Evolutionary conservation across 2,888 invertebrate genomes (phyloP).

Genomic region (Apomyelois bistriatella): DNA sequence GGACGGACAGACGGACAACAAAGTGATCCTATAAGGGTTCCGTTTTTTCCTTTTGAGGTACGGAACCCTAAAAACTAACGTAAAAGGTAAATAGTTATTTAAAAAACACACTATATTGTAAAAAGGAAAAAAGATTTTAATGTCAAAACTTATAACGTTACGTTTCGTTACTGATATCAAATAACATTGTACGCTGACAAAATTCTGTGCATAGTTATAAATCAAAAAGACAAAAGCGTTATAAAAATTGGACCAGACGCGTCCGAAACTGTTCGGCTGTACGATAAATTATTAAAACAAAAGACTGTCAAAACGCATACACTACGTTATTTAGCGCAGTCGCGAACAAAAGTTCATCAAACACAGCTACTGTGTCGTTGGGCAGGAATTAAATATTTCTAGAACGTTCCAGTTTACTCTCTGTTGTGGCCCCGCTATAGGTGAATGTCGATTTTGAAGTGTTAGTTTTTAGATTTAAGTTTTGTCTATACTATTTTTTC

Average conservation of each 20-base stretch:
- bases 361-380: slow-evolving; percentile 1
- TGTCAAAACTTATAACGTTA: not conserved
- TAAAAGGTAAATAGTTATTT: no score
- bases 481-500: no score
- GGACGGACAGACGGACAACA: no score
- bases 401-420: not conserved
- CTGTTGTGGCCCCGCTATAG: no score
- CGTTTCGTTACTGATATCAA: not conserved
- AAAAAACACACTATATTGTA: no score
- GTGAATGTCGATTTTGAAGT: not conserved
- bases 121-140: no score
- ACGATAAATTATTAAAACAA: slow-evolving; percentile 9
- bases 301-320: slow-evolving; percentile 9
- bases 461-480: no score
- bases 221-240: slow-evolving; percentile 4
- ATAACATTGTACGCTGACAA: not conserved
- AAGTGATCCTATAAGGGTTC: no score
- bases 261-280: slow-evolving; percentile 1
- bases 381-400: not conserved
- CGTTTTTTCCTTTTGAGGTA: no score
- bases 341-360: slow-evolving; percentile 12
- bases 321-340: slow-evolving; percentile 8
- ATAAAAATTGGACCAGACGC: slow-evolving; percentile 2
- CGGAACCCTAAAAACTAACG: no score
- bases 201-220: not conserved